Conservation (phyloP, 2,888 invertebrate genomes). For the Cerastis rubricosa region DNA sequence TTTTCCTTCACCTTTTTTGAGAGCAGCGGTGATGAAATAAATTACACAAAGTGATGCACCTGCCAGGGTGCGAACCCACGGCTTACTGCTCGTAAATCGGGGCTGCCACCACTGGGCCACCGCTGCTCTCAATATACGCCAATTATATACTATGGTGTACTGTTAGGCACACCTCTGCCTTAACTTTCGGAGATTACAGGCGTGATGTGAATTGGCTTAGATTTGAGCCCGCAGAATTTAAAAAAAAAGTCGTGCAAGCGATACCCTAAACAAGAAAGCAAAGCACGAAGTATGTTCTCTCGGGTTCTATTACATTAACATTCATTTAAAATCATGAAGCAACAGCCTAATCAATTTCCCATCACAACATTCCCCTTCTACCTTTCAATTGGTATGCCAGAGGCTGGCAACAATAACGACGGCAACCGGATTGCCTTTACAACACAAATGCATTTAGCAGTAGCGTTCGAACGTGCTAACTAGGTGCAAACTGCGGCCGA, state of each 20-base stretch:
- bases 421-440: slow-evolving; percentile 49
- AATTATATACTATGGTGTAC: no score
- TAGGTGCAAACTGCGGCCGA: slow-evolving; percentile 44
- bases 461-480: slow-evolving; percentile 41
- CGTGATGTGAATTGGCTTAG: background rate
- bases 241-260: background rate
- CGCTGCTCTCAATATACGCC: no score
- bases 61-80: no score
- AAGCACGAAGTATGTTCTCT: background rate
- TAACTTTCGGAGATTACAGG: background rate
- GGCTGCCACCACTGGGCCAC: no score
- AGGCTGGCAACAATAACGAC: slow-evolving; percentile 25
- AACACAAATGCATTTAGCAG: slow-evolving; percentile 60
- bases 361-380: background rate
- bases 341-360: background rate
- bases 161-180: background rate
- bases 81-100: no score
- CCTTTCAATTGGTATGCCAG: slow-evolving; percentile 40
- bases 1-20: no score
- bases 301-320: background rate
- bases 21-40: no score
- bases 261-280: background rate
- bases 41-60: no score
- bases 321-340: background rate
- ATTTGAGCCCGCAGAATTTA: background rate